Evolutionary conservation across 1,140 invertebrate species (phyloP).

Genomic region (Danaus plexippus): DNA sequence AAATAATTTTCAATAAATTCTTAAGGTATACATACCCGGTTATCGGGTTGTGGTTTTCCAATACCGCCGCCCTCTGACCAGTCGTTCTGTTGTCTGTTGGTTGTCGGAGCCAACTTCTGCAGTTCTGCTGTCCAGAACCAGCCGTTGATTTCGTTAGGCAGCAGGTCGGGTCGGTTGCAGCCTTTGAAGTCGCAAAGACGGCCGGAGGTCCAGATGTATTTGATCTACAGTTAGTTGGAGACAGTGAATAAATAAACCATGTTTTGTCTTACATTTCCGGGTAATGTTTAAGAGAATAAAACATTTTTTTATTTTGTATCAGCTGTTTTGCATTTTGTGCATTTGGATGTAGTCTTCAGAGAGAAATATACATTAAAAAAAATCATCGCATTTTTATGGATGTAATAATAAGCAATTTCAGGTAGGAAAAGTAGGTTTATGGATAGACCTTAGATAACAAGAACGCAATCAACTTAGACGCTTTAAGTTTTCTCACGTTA

Average conservation of each 20-base stretch:
- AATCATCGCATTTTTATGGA: too few species aligned
- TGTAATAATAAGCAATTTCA: too few species aligned
- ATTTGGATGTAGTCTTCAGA: too few species aligned
- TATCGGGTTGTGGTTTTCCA: slow-evolving; percentile 86
- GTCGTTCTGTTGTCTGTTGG: slow-evolving; percentile 82
- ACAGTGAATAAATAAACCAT: not conserved
- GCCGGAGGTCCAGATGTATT: slow-evolving; percentile 91
- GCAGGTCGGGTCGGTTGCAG: slow-evolving; percentile 83
- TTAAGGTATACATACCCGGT: slow-evolving; percentile 70
- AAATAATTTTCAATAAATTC: not conserved
- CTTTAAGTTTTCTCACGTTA: slow-evolving; percentile 20
- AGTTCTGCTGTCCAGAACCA: slow-evolving; percentile 91
- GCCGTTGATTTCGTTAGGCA: slow-evolving; percentile 83
- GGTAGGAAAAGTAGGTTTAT: not conserved
- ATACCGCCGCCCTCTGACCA: slow-evolving; percentile 87
- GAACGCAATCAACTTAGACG: too few species aligned
- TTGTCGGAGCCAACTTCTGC: slow-evolving; percentile 84
- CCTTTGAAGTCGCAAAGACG: slow-evolving; percentile 88
- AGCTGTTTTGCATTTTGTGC: too few species aligned
- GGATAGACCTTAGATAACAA: slow-evolving; percentile 7
- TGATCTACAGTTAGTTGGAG: slow-evolving; percentile 66
- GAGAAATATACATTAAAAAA: too few species aligned
- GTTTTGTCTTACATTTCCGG: too few species aligned
- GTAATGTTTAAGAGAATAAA: too few species aligned
- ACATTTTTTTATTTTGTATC: too few species aligned